A percentile compares a stretch with the other conserved stretches of the same genome.
Conservation (phyloP, 2,888 invertebrate genomes). For the Smittia sp. region DNA sequence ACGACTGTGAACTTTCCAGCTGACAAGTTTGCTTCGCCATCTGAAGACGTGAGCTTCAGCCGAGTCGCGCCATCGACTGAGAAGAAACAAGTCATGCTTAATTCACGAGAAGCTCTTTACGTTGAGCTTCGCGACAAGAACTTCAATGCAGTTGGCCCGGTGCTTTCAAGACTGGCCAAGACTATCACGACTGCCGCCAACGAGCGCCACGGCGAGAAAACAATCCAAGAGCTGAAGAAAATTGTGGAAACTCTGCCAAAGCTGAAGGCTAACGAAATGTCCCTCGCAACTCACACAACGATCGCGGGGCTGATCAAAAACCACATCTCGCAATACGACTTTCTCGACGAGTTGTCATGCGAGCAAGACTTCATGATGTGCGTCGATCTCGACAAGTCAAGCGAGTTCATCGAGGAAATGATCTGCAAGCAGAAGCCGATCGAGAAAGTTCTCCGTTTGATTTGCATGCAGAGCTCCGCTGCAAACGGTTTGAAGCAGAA, state of each 20-base stretch:
- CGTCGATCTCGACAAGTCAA: constrained; percentile 84
- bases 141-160: constrained; percentile 82
- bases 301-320: constrained; percentile 93
- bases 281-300: constrained; percentile 83
- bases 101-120: constrained; percentile 86
- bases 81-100: constrained; percentile 73
- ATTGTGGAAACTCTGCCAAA: constrained; percentile 88
- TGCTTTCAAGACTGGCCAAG: constrained; percentile 82
- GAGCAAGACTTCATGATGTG: constrained; percentile 93
- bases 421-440: constrained; percentile 82
- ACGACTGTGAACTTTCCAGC: constrained; percentile 81
- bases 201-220: constrained; percentile 79
- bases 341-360: constrained; percentile 73
- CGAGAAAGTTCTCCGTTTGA: constrained; percentile 78
- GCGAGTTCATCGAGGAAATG: constrained; percentile 86
- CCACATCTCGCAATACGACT: constrained; percentile 68
- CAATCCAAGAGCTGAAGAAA: constrained; percentile 92
- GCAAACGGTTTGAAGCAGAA: constrained; percentile 91
- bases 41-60: constrained; percentile 55
- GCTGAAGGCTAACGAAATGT: constrained; percentile 81
- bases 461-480: constrained; percentile 90
- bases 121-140: constrained; percentile 88
- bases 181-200: constrained; percentile 81
- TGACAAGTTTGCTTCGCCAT: constrained; percentile 72
- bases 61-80: constrained; percentile 56